Conservation (phyloP, 2,113 vertebrate species). For the Dicentrarchus labrax region DNA sequence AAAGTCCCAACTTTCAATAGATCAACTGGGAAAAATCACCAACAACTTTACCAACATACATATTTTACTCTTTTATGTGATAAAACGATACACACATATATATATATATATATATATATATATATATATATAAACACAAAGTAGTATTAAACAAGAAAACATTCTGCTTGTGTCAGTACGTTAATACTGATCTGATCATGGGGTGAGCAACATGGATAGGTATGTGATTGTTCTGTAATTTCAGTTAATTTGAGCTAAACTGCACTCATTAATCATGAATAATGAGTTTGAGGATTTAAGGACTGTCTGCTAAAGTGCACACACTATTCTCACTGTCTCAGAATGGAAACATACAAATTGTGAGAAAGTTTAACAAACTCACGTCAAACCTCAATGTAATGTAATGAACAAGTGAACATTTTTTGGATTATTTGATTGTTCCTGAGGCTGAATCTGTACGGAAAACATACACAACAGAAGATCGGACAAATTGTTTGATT, state of each 20-base stretch:
- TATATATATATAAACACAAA: constrained; percentile 34
- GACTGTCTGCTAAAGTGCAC: not conserved
- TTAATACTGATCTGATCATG: constrained; percentile 2
- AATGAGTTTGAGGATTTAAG: not conserved
- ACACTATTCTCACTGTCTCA: not conserved
- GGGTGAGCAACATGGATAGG: not conserved
- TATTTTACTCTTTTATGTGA: constrained; percentile 32
- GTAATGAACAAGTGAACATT: not conserved
- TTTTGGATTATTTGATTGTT: not conserved
- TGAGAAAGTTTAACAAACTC: not conserved
- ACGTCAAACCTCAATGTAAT: not conserved
- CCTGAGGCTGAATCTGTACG: not conserved
- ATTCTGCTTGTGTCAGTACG: constrained; percentile 1
- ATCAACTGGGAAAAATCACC: not conserved
- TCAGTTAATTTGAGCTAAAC: not conserved
- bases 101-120: constrained; percentile 43
- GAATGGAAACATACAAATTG: not conserved
- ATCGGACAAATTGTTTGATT: not conserved
- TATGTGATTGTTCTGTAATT: not conserved
- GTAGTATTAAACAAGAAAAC: constrained; percentile 18
- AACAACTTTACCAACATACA: not conserved
- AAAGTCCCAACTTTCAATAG: not conserved
- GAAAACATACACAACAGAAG: not conserved
- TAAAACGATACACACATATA: constrained; percentile 51
- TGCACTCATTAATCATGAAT: not conserved